These are phyloP conservation scores for Sciurus niger DNA, from an alignment of 2,113 vertebrate genomes.

Conservation along the genomic window DNA sequence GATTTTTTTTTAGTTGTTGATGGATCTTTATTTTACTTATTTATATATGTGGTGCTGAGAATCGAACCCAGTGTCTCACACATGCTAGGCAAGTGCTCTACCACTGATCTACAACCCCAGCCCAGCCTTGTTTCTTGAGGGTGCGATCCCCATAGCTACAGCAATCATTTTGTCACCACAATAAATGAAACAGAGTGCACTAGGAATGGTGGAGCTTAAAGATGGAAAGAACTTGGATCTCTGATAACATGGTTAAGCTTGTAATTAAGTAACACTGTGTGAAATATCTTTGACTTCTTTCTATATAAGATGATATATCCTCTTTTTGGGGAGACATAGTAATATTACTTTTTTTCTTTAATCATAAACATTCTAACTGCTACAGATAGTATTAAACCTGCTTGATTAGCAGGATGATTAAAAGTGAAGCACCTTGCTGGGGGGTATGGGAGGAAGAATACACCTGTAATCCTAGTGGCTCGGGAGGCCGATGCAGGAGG, in stretches of 20 bases:
- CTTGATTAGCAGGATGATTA: too few relatives aligned
- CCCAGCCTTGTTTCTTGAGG: not conserved
- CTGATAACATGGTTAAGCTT: not conserved
- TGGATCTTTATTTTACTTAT: too few relatives aligned
- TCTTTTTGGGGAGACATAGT: not conserved
- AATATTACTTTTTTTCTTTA: slow-evolving; percentile 8
- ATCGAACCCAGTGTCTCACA: too few relatives aligned
- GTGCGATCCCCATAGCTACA: not conserved
- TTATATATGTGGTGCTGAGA: too few relatives aligned
- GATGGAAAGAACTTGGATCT: not conserved
- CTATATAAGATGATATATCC: not conserved
- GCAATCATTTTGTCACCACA: not conserved
- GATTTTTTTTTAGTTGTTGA: too few relatives aligned
- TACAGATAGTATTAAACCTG: too few relatives aligned
- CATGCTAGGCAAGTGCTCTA: too few relatives aligned
- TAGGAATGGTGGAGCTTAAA: not conserved
- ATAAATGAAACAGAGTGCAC: not conserved
- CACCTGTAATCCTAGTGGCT: too few relatives aligned
- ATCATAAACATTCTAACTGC: not conserved
- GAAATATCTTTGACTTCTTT: not conserved
- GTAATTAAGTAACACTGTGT: not conserved
- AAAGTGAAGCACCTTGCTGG: too few relatives aligned
- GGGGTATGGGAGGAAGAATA: too few relatives aligned
- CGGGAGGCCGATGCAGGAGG: too few relatives aligned
- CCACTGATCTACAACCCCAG: not conserved